Conservation (phyloP, 1,140 invertebrate genomes). For the Hestina assimilis region DNA sequence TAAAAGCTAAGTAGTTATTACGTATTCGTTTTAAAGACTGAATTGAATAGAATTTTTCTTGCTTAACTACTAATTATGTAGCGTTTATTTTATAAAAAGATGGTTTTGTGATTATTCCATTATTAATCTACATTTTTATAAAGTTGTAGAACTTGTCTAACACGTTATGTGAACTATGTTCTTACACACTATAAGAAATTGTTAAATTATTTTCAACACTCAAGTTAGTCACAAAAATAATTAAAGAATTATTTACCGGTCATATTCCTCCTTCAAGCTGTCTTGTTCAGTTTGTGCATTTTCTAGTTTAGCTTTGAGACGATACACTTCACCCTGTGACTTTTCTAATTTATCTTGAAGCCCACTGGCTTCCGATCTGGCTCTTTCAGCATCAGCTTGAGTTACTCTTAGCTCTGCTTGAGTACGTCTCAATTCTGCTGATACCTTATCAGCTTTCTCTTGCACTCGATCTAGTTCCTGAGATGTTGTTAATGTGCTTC, state of each 20-base stretch:
- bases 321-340: slow-evolving; percentile 95
- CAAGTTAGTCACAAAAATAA: background rate
- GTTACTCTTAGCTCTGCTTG: slow-evolving; percentile 92
- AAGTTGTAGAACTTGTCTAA: too few species aligned
- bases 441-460: slow-evolving; percentile 91
- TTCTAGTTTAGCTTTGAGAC: slow-evolving; percentile 94
- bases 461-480: slow-evolving; percentile 91
- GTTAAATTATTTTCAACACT: too few species aligned
- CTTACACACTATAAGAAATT: too few species aligned
- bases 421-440: slow-evolving; percentile 90
- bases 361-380: slow-evolving; percentile 88
- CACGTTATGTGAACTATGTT: too few species aligned
- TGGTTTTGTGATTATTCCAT: too few species aligned
- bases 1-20: too few species aligned
- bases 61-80: too few species aligned
- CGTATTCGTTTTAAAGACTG: too few species aligned
- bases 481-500: slow-evolving; percentile 85
- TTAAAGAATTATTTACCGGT: slow-evolving; percentile 78
- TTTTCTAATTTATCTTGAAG: slow-evolving; percentile 96
- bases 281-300: slow-evolving; percentile 96
- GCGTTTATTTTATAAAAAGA: too few species aligned
- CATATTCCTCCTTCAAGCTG: slow-evolving; percentile 93
- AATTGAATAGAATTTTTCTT: too few species aligned
- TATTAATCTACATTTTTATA: too few species aligned
- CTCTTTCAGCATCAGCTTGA: slow-evolving; percentile 91